Percentiles rank a stretch among this genome's conserved stretches.
phyloP scores from a whole-genome alignment of 2,888 invertebrate species.

The Lasiommata megera region DNA sequence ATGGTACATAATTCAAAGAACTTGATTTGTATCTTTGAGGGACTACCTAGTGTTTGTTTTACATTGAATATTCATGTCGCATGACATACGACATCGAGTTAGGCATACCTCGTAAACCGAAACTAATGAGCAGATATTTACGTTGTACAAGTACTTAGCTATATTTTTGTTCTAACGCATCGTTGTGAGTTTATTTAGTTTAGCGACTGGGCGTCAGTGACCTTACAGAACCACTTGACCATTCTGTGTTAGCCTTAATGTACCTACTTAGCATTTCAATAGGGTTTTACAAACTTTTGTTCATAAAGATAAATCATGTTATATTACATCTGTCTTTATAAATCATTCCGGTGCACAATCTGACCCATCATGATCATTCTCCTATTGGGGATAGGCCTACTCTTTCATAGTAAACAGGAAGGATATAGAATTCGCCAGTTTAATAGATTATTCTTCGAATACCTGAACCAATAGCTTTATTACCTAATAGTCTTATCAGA shows the following conservation, averaged over 20 bases:
- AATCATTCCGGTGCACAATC: no score
- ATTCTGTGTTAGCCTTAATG: conserved; percentile 3
- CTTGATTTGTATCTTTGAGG: not conserved
- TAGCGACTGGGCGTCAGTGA: conserved; percentile 20
- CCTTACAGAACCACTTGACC: conserved; percentile 18
- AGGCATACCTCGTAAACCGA: not conserved
- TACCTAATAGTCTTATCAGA: no score
- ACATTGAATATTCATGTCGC: not conserved
- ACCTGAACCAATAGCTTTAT: no score
- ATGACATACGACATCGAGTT: not conserved
- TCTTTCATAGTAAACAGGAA: no score
- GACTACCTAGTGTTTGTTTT: not conserved
- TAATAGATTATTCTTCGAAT: no score
- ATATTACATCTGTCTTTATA: no score
- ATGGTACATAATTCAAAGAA: not conserved
- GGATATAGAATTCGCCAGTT: no score
- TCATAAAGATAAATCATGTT: no score
- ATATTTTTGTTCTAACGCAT: no score
- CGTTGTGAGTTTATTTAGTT: conserved; percentile 8
- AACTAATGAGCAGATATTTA: not conserved
- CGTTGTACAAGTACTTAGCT: not conserved
- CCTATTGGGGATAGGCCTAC: no score
- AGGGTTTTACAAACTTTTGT: not conserved
- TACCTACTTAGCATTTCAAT: conserved; percentile 25
- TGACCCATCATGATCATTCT: no score